Conservation (phyloP, 2,797 vertebrate species). For the Molothrus aeneus region DNA sequence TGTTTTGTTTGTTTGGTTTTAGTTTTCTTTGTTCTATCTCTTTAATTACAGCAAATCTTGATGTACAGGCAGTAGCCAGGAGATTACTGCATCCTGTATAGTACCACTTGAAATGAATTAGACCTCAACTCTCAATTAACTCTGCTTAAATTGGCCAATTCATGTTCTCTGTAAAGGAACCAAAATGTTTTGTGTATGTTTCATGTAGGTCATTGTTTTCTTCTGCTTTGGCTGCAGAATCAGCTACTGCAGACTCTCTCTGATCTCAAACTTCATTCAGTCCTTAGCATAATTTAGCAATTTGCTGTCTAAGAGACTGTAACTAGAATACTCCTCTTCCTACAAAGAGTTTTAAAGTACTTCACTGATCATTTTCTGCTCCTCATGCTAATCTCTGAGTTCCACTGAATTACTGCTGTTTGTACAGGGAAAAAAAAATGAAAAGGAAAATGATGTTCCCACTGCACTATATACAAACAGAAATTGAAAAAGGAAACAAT, state of each 20-base stretch:
- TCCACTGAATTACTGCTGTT: background rate
- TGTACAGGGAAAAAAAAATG: background rate
- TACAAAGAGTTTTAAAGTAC: background rate
- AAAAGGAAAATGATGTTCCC: background rate
- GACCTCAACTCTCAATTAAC: slow-evolving; percentile 6
- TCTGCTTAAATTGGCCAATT: slow-evolving; percentile 9
- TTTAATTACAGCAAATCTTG: background rate
- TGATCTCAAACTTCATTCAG: slow-evolving; percentile 20
- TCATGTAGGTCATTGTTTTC: background rate
- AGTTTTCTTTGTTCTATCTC: background rate
- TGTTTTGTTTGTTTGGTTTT: background rate
- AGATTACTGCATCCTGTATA: background rate
- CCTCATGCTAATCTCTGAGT: background rate
- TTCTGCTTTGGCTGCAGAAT: slow-evolving; percentile 25
- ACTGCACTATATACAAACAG: background rate
- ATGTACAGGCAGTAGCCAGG: background rate
- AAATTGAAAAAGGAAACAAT: background rate
- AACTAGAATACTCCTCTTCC: background rate
- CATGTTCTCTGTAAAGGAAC: slow-evolving; percentile 14
- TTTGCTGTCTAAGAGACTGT: background rate
- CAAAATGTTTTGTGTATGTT: background rate
- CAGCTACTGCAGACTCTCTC: background rate
- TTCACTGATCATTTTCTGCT: slow-evolving; percentile 4
- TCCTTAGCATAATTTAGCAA: background rate
- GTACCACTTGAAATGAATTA: slow-evolving; percentile 23